A percentile compares a stretch with the other conserved stretches of the same genome.
These are phyloP conservation scores for Austrolebias charrua DNA, from an alignment of 2,797 vertebrate genomes.

Conservation along the genomic window DNA sequence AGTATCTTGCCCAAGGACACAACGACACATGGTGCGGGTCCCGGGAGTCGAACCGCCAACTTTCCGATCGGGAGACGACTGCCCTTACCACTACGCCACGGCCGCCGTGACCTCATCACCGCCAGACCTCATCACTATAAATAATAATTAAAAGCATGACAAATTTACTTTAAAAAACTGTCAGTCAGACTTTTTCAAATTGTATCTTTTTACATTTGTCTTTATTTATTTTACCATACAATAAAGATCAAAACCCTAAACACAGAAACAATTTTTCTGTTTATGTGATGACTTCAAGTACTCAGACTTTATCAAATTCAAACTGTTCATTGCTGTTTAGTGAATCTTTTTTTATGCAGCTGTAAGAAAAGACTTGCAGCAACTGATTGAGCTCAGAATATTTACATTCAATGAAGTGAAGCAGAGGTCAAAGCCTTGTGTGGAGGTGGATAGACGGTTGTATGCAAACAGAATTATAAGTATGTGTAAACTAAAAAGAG, in stretches of 20 bases:
- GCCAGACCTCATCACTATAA: no score
- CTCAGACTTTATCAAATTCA: slow-evolving; percentile 13
- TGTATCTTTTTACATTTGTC: no score
- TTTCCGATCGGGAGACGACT: no score
- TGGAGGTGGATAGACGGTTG: not conserved
- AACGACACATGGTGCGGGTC: no score
- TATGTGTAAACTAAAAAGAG: slow-evolving; percentile 14
- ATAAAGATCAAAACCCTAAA: not conserved
- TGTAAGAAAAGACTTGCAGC: not conserved
- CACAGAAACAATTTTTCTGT: not conserved
- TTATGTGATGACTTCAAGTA: slow-evolving; percentile 12
- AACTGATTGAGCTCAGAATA: slow-evolving; percentile 18
- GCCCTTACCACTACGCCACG: no score
- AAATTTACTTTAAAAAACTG: no score
- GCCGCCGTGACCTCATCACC: no score
- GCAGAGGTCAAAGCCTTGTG: slow-evolving; percentile 13
- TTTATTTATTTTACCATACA: slow-evolving; percentile 2
- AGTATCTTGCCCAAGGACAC: no score
- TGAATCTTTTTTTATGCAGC: slow-evolving; percentile 2
- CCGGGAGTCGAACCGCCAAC: no score
- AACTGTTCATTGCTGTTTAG: not conserved
- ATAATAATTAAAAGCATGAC: no score
- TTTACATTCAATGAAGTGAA: slow-evolving; percentile 23
- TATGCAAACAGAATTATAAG: not conserved
- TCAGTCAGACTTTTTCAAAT: no score